These are phyloP conservation scores for Drosophila jambulina DNA, from an alignment of 1,140 invertebrate genomes.

Conservation along the genomic window DNA sequence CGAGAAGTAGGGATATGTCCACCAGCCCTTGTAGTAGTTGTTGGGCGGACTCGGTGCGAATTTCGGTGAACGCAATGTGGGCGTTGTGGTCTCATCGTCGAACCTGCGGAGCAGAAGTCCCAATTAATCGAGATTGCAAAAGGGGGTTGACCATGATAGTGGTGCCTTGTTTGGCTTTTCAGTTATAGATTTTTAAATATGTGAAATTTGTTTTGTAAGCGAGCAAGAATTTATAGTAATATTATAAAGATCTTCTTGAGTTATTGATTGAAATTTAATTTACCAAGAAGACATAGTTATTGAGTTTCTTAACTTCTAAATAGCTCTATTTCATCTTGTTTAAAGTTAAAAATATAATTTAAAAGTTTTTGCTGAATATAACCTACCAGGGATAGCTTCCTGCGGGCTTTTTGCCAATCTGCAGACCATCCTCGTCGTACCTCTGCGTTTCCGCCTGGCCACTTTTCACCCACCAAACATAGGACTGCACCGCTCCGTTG, in stretches of 20 bases:
- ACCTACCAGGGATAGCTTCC: conserved; percentile 87
- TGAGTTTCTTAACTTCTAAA: background rate
- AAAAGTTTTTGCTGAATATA: fast-evolving
- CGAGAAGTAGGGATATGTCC: conserved; percentile 93
- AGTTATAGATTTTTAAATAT: background rate
- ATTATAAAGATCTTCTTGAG: background rate
- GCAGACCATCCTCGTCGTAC: conserved; percentile 85
- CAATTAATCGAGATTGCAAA: background rate
- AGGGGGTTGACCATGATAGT: background rate
- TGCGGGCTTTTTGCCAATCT: conserved; percentile 86
- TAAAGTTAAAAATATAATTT: too few species aligned
- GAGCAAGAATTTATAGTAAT: background rate
- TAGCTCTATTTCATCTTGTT: background rate
- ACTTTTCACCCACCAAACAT: conserved; percentile 87
- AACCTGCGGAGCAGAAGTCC: conserved; percentile 73
- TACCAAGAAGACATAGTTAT: background rate
- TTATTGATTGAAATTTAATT: background rate
- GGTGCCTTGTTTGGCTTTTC: background rate
- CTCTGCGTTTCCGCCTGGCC: conserved; percentile 85
- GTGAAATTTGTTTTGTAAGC: too few species aligned
- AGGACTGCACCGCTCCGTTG: conserved; percentile 86
- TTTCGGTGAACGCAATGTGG: conserved; percentile 88
- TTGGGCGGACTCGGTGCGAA: conserved; percentile 89
- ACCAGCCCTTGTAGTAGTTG: conserved; percentile 90
- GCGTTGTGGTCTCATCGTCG: conserved; percentile 85